A percentile compares a stretch with the other conserved stretches of the same genome.
These are phyloP conservation scores for Liparis tanakae DNA, from an alignment of 2,797 vertebrate genomes.

Conservation along the genomic window DNA sequence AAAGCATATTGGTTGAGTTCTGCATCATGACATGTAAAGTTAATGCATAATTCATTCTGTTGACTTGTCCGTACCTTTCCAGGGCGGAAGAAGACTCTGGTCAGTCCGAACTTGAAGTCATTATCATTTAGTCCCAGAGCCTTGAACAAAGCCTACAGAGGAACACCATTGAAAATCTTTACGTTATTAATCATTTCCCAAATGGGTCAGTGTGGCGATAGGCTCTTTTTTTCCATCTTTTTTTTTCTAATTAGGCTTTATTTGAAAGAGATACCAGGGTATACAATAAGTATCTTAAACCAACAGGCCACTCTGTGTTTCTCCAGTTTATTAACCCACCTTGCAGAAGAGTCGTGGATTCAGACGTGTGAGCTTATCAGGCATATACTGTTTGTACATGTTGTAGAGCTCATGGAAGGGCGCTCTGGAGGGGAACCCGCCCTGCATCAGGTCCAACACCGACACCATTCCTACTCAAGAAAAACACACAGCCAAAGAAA, in stretches of 20 bases:
- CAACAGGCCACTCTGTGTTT: not conserved
- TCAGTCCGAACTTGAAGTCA: constrained; percentile 98
- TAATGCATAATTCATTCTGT: not conserved
- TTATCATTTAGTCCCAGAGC: constrained; percentile 95
- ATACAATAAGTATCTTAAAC: constrained; percentile 23
- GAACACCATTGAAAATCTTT: constrained; percentile 28
- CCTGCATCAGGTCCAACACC: constrained; percentile 98
- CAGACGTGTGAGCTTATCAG: constrained; percentile 91
- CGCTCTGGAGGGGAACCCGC: constrained; percentile 96
- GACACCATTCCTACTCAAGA: constrained; percentile 93
- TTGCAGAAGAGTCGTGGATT: constrained; percentile 98
- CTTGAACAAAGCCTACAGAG: constrained; percentile 94
- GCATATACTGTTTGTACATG: constrained; percentile 98
- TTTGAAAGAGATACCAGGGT: constrained; percentile 22
- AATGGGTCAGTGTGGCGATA: constrained; percentile 13
- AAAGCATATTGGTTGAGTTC: not conserved
- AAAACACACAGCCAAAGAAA: constrained; percentile 8
- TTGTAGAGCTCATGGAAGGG: constrained; percentile 99
- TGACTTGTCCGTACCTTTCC: constrained; percentile 89
- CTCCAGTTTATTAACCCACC: constrained; percentile 73
- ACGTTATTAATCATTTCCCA: constrained; percentile 27
- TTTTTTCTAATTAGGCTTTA: constrained; percentile 33
- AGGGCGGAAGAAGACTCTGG: constrained; percentile 97
- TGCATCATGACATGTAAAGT: not conserved
- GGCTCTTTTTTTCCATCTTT: no score